Evolutionary conservation across 2,797 vertebrate genomes (phyloP).

Genomic region (Sebastes hopkinsi): DNA sequence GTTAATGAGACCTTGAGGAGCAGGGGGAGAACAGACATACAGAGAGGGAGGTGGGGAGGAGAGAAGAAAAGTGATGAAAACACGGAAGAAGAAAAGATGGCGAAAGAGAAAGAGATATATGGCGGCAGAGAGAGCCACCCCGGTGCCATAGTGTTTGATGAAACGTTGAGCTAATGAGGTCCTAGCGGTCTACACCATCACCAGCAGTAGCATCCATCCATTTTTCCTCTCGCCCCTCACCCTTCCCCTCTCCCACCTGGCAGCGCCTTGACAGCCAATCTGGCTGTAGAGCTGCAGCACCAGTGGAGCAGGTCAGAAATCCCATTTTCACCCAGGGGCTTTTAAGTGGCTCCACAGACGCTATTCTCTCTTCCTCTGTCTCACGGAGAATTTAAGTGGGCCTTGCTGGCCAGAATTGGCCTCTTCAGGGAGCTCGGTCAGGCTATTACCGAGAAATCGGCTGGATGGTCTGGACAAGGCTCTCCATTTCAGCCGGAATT

Average conservation of each 20-base stretch:
- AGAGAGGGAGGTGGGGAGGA: background rate
- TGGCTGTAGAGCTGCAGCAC: slow-evolving; percentile 45
- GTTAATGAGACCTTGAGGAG: slow-evolving; percentile 67
- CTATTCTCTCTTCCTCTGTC: slow-evolving; percentile 59
- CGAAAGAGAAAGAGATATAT: slow-evolving; percentile 16
- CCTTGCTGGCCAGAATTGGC: slow-evolving; percentile 51
- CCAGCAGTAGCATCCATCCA: slow-evolving; percentile 50
- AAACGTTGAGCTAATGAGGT: slow-evolving; percentile 74
- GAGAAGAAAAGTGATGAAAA: background rate
- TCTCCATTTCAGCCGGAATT: slow-evolving; percentile 52
- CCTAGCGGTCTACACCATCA: slow-evolving; percentile 62
- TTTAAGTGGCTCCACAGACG: slow-evolving; percentile 64
- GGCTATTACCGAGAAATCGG: slow-evolving; percentile 63
- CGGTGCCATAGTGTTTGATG: slow-evolving; percentile 71
- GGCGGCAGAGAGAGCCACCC: slow-evolving; percentile 36
- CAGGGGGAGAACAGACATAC: background rate
- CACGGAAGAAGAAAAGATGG: background rate
- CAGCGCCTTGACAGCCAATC: slow-evolving; percentile 70
- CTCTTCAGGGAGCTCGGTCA: slow-evolving; percentile 58
- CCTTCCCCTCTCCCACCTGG: slow-evolving; percentile 48
- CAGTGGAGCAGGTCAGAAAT: slow-evolving; percentile 73
- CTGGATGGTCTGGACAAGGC: slow-evolving; percentile 43
- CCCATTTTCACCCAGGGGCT: slow-evolving; percentile 72
- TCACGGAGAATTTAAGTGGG: slow-evolving; percentile 65
- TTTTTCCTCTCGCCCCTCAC: background rate